Base-by-base conservation (phyloP, 2,888 invertebrate genomes). In the Xestia c-nigrum region DNA sequence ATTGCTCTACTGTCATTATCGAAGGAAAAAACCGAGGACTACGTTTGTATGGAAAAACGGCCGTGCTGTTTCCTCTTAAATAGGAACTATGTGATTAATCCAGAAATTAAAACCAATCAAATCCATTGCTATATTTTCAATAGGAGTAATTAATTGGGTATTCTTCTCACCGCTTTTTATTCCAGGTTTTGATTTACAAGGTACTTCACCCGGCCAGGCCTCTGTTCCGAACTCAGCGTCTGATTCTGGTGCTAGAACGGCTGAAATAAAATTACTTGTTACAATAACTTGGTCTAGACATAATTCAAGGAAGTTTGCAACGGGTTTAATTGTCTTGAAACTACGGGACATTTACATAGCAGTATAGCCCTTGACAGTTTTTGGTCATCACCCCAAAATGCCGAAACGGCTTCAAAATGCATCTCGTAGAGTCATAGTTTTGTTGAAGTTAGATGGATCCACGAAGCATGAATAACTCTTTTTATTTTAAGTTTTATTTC, bases 161-260 rank as follows among this genome's bases (percentile, higher is more conserved):
- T 47, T 57, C 6, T 52, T 46, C 74, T 74, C 14, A 75, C 75
- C 76, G 46, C 52, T 75, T 3, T 0, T 0, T 21, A 9, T 0
- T 24, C 1, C 0, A 3, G 1, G 9, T n/a, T 19, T 14, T 38
- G 63, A 52, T 75, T 75, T 75, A 75, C 75, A 75, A 46, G 38
- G 63, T 4, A 2, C 2, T 24, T 76, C 63, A 5, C 38, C 61
- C 19, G 76, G 75, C 0, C 0, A 1, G 0, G 10, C 24, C 6
- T 0, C 0, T 24, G 52, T 38, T 6, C 76, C 76, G 3, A 52
- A 76, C 0, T 50, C 5, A 0, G 0, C 5, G 16, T 0, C 0
- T 14, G 0, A 0, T 9, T 75, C 74, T 4, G 0, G 0, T 0
- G 0, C 14, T 57, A 24, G 10, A 5, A 0, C 0, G 3, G 1